Conservation (phyloP, 2,888 invertebrate species). For the Drosophila paracracens region DNA sequence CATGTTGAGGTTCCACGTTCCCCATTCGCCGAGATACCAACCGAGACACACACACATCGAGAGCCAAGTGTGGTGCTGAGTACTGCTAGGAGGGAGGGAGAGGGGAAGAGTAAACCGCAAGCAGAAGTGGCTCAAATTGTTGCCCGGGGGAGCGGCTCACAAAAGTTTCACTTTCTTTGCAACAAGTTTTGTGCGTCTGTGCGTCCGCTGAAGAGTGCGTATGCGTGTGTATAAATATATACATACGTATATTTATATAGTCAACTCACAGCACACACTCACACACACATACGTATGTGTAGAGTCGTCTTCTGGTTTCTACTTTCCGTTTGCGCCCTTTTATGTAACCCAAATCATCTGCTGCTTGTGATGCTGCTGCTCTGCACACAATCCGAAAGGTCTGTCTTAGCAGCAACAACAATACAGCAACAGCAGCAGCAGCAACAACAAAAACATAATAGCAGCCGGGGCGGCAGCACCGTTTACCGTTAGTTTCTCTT, state of each 20-base stretch:
- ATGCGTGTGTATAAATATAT: slow-evolving; percentile 9
- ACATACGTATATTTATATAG: slow-evolving; percentile 23
- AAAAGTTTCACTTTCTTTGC: slow-evolving; percentile 83
- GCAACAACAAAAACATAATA: slow-evolving; percentile 26
- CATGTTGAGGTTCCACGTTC: slow-evolving; percentile 67
- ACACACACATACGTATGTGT: slow-evolving; percentile 14
- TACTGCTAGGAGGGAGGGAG: neutral
- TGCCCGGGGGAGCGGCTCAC: slow-evolving; percentile 53
- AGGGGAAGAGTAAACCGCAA: neutral
- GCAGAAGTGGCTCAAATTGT: slow-evolving; percentile 46
- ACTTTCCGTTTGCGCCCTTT: slow-evolving; percentile 80
- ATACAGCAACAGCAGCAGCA: slow-evolving; percentile 15
- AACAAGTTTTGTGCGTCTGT: slow-evolving; percentile 68
- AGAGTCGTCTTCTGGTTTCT: slow-evolving; percentile 67
- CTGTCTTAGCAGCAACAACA: slow-evolving; percentile 36
- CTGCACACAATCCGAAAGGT: slow-evolving; percentile 51
- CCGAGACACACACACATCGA: neutral
- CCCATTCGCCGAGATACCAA: slow-evolving; percentile 37
- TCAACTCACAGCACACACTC: slow-evolving; percentile 12
- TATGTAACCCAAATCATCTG: slow-evolving; percentile 79
- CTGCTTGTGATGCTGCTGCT: slow-evolving; percentile 26
- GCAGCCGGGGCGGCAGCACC: slow-evolving; percentile 25
- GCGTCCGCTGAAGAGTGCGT: slow-evolving; percentile 32
- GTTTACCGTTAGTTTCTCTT: slow-evolving; percentile 84
- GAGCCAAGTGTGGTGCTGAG: slow-evolving; percentile 5